Percentiles rank a stretch among this genome's conserved stretches.
phyloP scores from a whole-genome alignment of 2,113 vertebrate species.

The Promerops cafer region DNA sequence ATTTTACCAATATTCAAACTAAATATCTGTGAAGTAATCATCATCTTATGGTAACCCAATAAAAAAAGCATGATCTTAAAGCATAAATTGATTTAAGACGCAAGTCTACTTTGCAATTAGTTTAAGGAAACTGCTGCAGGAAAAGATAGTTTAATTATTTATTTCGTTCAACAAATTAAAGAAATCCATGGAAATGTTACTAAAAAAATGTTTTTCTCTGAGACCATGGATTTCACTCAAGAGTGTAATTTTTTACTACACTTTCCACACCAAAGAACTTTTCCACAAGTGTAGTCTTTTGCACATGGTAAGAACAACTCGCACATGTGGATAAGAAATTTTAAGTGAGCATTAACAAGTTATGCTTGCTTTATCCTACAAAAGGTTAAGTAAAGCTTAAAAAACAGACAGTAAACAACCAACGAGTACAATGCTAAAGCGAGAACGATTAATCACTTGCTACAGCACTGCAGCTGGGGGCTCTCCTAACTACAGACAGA shows the following conservation, averaged over 20 bases:
- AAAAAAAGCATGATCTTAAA: background rate
- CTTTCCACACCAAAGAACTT: background rate
- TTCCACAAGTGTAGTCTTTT: background rate
- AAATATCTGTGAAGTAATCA: background rate
- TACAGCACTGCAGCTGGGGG: rapidly evolving
- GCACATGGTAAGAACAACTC: background rate
- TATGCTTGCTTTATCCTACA: background rate
- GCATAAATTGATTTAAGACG: background rate
- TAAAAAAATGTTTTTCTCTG: background rate
- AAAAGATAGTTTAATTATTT: background rate
- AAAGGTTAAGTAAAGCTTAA: background rate
- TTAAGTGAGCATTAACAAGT: background rate
- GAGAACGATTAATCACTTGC: background rate
- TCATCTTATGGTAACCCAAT: background rate
- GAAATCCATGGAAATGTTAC: background rate
- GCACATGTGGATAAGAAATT: background rate
- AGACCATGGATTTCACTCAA: background rate
- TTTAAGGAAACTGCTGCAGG: background rate
- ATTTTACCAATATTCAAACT: background rate
- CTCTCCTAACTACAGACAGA: background rate
- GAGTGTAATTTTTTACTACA: background rate
- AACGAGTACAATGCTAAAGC: background rate
- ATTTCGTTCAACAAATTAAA: background rate
- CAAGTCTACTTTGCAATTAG: background rate
- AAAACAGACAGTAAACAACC: background rate